Evolutionary conservation across 2,888 invertebrate genomes (phyloP).

Genomic region (Leucozona laternaria): DNA sequence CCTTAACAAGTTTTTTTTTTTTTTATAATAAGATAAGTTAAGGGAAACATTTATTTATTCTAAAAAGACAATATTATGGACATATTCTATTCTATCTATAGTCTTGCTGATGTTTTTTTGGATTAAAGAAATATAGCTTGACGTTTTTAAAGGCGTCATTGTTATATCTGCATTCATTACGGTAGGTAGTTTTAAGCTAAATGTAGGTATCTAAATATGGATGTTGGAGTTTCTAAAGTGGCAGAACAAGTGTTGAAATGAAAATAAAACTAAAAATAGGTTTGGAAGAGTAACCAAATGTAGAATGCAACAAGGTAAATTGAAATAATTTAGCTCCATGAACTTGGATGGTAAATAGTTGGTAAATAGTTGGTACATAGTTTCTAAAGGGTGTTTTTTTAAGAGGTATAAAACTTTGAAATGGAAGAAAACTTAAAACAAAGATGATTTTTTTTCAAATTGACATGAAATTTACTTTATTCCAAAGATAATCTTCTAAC

Average conservation of each 20-base stretch:
- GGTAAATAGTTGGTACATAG: too few relatives aligned
- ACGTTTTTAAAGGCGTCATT: constrained; percentile 17
- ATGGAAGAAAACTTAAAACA: too few relatives aligned
- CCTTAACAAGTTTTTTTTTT: constrained; percentile 17
- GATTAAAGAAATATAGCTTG: background rate
- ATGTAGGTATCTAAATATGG: background rate
- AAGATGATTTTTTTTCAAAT: too few relatives aligned
- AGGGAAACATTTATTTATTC: background rate
- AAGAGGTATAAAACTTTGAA: too few relatives aligned
- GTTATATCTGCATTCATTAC: background rate
- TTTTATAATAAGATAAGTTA: constrained; percentile 5
- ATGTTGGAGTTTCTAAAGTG: background rate
- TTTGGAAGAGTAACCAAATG: background rate
- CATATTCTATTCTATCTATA: background rate
- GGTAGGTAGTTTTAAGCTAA: background rate
- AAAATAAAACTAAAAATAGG: background rate
- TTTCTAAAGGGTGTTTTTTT: too few relatives aligned
- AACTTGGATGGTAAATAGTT: too few relatives aligned
- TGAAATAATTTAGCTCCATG: background rate
- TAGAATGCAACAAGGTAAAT: background rate
- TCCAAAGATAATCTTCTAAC: too few relatives aligned
- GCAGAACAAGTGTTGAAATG: background rate
- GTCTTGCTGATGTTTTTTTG: background rate
- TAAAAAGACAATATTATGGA: constrained; percentile 1
- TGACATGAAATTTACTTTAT: too few relatives aligned